Conservation (phyloP, 2,797 vertebrate species). For the Galagoides demidoff region DNA sequence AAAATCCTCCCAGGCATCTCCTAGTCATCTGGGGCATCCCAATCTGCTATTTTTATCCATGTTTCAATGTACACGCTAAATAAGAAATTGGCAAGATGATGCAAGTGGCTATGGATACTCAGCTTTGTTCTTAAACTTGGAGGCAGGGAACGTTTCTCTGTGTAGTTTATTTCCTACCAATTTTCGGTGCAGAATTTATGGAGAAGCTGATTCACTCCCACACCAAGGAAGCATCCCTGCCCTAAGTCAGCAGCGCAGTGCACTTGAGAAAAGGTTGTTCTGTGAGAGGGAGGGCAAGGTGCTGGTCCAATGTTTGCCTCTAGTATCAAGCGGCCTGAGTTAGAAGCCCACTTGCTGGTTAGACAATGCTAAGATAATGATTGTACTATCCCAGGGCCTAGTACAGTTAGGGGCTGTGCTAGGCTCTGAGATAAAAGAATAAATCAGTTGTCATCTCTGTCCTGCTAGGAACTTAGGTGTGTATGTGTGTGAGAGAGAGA, state of each 20-base stretch:
- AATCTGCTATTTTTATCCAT: constrained; percentile 74
- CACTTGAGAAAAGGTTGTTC: neutral
- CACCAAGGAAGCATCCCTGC: neutral
- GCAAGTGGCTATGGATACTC: constrained; percentile 56
- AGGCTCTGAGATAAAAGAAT: neutral
- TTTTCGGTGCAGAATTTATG: constrained; percentile 43
- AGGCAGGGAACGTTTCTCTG: constrained; percentile 55
- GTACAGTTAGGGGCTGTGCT: neutral
- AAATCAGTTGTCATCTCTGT: neutral
- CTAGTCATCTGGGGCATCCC: constrained; percentile 69
- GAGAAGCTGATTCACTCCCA: constrained; percentile 40
- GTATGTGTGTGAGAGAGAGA: neutral
- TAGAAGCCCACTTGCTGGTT: neutral
- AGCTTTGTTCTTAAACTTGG: constrained; percentile 64
- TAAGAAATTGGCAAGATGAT: constrained; percentile 73
- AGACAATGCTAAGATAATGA: neutral
- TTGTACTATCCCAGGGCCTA: neutral
- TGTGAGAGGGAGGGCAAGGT: neutral
- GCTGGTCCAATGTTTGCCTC: neutral
- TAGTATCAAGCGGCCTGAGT: neutral
- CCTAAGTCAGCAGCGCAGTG: neutral
- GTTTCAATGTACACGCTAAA: constrained; percentile 66
- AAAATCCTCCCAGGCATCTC: constrained; percentile 75
- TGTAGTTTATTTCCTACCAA: constrained; percentile 59
- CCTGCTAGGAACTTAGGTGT: neutral